Evolutionary conservation across 2,113 vertebrate genomes (phyloP), one percentile per base, ranked within the genome.

Genomic region (Channa maculata): DNA sequence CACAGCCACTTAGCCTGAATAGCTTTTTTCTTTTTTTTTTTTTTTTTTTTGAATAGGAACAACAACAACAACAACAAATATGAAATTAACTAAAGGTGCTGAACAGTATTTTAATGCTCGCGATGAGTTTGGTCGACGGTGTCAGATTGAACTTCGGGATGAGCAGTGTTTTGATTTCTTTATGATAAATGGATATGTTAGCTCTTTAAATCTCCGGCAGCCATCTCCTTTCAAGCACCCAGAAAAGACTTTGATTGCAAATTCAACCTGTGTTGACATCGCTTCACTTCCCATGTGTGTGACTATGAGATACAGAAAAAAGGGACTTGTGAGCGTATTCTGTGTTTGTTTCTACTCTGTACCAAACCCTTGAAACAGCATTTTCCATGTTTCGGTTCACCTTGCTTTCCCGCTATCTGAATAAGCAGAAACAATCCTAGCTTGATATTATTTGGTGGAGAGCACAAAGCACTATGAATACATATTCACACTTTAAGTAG

Each of bases 291-390:
- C n/a, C 60, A 51, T 41, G 48, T 24, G 9, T 50, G 59, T 43
- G 43, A 3, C 8, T n/a, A 24, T 8, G 52, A n/a, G 43, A 63
- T 36, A 54, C 6, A 38, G 37, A 34, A 33, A 41, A 10, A 41
- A 3, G 33, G 33, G 49, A 44, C 61, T 45, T 51, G 77, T 71
- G 43, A 68, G 43, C 63, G 48, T 7, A 63, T 44, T 41, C 34
- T 58, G 9, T 68, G 59, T 52, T 54, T 77, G 24, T 24, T 24
- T 24, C 24, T 71, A 33, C 67, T 76, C 54, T 85, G 83, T 87
- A 66, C 75, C 73, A 86, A 90, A 86, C 57, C 33, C 14, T 59
- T 82, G 81, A 89, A 87, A 89, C 75, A 46, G 58, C 45, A 64
- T 53, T 67, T 54, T 75, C 51, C 13, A 11, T 41, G 46, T 77